Evolutionary conservation across 1,140 invertebrate species (phyloP).

Genomic region (Globodera rostochiensis): DNA sequence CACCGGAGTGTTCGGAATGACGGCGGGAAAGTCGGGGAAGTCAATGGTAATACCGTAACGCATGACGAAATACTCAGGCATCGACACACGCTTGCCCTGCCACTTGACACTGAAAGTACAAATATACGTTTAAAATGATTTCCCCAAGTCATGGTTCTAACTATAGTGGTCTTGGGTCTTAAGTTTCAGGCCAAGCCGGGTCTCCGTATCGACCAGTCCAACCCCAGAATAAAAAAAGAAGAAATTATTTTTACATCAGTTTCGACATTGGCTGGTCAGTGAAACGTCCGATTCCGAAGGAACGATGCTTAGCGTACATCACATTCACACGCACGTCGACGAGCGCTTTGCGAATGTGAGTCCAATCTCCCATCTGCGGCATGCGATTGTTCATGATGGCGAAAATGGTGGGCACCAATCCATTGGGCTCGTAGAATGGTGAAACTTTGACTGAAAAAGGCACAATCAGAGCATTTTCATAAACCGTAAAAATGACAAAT

Average conservation of each 20-base stretch:
- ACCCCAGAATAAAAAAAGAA: no score
- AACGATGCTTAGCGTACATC: constrained; percentile 36
- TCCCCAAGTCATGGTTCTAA: background rate
- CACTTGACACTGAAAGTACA: constrained; percentile 10
- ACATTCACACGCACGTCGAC: constrained; percentile 42
- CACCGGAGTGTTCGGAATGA: constrained; percentile 41
- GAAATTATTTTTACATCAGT: constrained; percentile 14
- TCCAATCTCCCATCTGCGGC: constrained; percentile 35
- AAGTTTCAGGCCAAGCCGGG: background rate
- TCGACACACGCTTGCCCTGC: constrained; percentile 31
- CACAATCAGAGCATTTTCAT: no score
- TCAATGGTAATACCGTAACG: constrained; percentile 30
- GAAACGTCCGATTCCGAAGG: constrained; percentile 39
- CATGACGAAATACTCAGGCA: constrained; percentile 31
- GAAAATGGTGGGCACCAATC: constrained; percentile 27
- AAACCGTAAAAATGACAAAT: no score
- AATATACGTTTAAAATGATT: no score
- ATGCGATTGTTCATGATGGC: constrained; percentile 30
- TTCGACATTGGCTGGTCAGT: constrained; percentile 42
- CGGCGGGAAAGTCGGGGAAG: constrained; percentile 37
- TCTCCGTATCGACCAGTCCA: no score
- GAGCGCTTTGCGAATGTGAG: constrained; percentile 30
- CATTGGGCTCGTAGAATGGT: constrained; percentile 37
- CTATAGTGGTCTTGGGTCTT: no score
- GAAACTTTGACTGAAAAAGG: constrained; percentile 43